Conservation (phyloP, 2,797 vertebrate genomes). For the Lagodon rhomboides region DNA sequence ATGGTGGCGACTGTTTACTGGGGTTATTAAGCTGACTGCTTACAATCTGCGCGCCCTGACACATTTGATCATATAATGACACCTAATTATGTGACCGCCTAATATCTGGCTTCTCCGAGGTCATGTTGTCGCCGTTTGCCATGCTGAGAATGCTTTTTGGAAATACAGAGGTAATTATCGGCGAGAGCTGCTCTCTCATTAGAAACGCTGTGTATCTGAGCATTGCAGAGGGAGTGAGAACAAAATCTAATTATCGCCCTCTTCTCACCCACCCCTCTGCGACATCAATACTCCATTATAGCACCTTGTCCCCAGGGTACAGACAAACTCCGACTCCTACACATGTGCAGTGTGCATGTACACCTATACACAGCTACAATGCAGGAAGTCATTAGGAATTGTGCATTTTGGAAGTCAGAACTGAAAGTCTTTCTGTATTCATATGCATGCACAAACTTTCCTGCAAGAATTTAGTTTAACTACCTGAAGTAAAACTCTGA, state of each 20-base stretch:
- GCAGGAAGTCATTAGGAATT: constrained; percentile 19
- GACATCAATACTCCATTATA: constrained; percentile 88
- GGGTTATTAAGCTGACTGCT: constrained; percentile 45
- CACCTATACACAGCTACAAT: constrained; percentile 15
- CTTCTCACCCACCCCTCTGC: constrained; percentile 75
- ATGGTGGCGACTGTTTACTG: neutral
- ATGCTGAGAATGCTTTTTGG: constrained; percentile 58
- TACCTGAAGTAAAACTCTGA: neutral
- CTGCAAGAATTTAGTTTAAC: too few relatives aligned
- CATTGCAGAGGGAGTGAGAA: constrained; percentile 77
- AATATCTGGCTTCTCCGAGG: constrained; percentile 63
- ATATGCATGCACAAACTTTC: neutral
- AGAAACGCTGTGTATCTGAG: constrained; percentile 80
- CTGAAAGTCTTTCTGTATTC: neutral
- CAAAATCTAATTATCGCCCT: constrained; percentile 87
- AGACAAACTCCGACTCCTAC: constrained; percentile 60
- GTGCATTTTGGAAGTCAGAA: neutral
- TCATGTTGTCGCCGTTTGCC: constrained; percentile 49
- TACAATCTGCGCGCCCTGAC: constrained; percentile 42
- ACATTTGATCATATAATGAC: constrained; percentile 73
- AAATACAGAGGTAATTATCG: constrained; percentile 76
- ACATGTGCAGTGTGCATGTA: constrained; percentile 37
- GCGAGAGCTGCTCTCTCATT: constrained; percentile 73
- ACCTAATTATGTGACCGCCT: constrained; percentile 68
- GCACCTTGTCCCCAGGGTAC: constrained; percentile 72